These are phyloP conservation scores for Euphydryas editha DNA, from an alignment of 2,888 invertebrate genomes.

Conservation along the genomic window DNA sequence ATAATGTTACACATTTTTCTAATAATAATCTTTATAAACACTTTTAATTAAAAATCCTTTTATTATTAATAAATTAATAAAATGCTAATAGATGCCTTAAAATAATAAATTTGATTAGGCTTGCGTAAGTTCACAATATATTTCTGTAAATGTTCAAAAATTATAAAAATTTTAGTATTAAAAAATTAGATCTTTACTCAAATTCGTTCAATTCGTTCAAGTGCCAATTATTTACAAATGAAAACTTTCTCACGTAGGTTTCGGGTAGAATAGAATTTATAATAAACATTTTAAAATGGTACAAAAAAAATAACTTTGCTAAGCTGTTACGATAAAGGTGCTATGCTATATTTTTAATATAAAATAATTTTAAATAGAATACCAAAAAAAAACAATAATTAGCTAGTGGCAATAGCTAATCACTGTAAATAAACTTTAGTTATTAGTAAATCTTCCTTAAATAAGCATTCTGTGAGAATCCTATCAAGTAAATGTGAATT, in stretches of 20 bases:
- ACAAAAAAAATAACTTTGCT: conserved; percentile 44
- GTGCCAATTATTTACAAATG: conserved; percentile 48
- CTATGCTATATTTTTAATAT: conserved; percentile 49
- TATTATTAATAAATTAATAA: not conserved
- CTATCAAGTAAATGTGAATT: not conserved
- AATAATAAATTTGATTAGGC: not conserved
- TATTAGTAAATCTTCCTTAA: not conserved
- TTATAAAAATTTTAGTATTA: not conserved
- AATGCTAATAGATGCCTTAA: conserved; percentile 2
- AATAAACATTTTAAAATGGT: conserved; percentile 44
- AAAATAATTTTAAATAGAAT: conserved; percentile 39
- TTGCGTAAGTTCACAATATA: not conserved
- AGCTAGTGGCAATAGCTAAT: no score
- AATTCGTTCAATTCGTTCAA: conserved; percentile 26
- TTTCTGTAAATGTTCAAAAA: not conserved
- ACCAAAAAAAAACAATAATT: conserved; percentile 54
- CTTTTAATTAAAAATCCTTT: not conserved
- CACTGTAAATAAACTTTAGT: not conserved
- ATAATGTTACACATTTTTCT: not conserved
- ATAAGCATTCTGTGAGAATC: not conserved
- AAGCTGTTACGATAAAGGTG: conserved; percentile 49
- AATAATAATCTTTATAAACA: not conserved
- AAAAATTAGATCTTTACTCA: not conserved
- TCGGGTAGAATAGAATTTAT: conserved; percentile 42
- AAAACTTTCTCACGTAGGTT: conserved; percentile 14